Evolutionary conservation across 2,113 vertebrate species (phyloP).

Genomic region (Cepphus grylle): DNA sequence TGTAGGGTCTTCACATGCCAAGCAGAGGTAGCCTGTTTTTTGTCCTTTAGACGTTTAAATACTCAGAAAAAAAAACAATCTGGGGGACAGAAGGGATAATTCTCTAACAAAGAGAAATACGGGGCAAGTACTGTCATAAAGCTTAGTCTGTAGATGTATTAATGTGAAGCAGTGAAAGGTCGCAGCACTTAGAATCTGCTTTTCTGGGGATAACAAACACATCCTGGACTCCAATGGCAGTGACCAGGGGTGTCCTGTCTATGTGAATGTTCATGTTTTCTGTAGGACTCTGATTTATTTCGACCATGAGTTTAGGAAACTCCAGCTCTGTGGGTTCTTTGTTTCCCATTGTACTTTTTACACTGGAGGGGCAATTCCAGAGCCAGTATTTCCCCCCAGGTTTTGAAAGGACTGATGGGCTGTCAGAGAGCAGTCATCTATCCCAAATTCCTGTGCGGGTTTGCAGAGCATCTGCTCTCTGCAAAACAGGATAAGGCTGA

Average conservation of each 20-base stretch:
- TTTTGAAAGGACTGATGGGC: background rate
- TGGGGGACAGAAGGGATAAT: background rate
- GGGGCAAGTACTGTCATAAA: background rate
- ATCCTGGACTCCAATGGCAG: background rate
- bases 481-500: background rate
- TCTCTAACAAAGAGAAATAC: background rate
- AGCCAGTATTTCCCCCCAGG: background rate
- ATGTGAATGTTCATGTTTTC: background rate
- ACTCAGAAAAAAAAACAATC: rapidly evolving
- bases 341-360: background rate
- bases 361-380: background rate
- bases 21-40: background rate
- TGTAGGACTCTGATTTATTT: background rate
- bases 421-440: background rate
- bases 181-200: background rate
- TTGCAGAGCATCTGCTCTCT: background rate
- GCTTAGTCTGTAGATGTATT: background rate
- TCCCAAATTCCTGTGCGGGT: background rate
- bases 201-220: background rate
- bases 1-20: background rate
- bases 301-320: background rate
- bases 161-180: background rate
- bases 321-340: background rate
- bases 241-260: background rate
- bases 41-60: background rate